These are phyloP conservation scores for Ascidia mentula DNA, from an alignment of 23 tunicate species.

Conservation along the genomic window DNA sequence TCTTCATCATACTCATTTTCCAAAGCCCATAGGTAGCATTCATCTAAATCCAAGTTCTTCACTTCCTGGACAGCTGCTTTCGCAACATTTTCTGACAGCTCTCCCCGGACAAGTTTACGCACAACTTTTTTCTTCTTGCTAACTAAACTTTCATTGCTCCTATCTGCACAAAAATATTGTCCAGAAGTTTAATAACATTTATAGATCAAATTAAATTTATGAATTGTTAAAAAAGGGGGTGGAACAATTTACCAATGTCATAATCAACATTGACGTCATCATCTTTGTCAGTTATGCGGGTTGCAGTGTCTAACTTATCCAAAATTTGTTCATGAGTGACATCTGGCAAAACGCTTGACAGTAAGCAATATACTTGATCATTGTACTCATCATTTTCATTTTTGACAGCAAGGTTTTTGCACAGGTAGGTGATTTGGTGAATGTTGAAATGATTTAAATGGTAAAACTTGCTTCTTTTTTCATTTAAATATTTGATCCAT, in stretches of 20 bases:
- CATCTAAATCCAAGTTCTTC: slow-evolving; percentile 37
- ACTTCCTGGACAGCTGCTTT: slow-evolving; percentile 75
- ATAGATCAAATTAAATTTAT: neutral
- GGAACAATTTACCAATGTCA: neutral
- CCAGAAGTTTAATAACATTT: neutral
- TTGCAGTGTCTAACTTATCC: slow-evolving; percentile 20
- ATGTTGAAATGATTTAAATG: slow-evolving; percentile 73
- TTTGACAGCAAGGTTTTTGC: slow-evolving; percentile 34
- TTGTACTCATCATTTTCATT: slow-evolving; percentile 19
- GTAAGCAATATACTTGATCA: slow-evolving; percentile 45
- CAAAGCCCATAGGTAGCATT: slow-evolving; percentile 50
- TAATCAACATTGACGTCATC: neutral
- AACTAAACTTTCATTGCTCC: neutral
- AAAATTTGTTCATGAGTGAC: slow-evolving; percentile 5
- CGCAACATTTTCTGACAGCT: slow-evolving; percentile 43
- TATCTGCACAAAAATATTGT: neutral
- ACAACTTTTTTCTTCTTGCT: slow-evolving; percentile 46
- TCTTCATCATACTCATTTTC: slow-evolving; percentile 37
- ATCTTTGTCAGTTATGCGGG: slow-evolving; percentile 9
- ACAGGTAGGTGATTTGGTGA: slow-evolving; percentile 60
- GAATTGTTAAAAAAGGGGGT: neutral
- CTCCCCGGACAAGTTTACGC: slow-evolving; percentile 30
- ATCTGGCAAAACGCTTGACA: slow-evolving; percentile 6
- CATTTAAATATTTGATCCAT: slow-evolving; percentile 42
- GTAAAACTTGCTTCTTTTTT: slow-evolving; percentile 39